A percentile compares a stretch with the other conserved stretches of the same genome.
Conservation (phyloP, 1,140 invertebrate genomes). For the Periplaneta americana region DNA sequence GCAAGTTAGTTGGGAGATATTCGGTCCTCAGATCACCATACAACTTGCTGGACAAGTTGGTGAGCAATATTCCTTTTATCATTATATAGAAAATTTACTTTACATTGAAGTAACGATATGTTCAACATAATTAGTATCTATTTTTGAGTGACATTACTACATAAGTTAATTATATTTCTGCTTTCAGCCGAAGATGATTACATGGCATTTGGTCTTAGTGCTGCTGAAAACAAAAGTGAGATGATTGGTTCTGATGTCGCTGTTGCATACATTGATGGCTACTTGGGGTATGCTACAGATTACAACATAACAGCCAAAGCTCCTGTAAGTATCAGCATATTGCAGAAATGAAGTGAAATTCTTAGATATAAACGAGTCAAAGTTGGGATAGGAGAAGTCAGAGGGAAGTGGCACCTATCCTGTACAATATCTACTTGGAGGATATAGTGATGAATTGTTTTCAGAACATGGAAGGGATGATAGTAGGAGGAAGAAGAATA, state of each 20-base stretch:
- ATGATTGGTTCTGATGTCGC: slow-evolving; percentile 86
- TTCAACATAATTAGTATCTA: too few species aligned
- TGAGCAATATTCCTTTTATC: slow-evolving; percentile 31
- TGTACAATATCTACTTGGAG: too few species aligned
- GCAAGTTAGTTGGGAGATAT: slow-evolving; percentile 85
- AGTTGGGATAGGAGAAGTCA: too few species aligned
- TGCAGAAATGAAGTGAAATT: neutral
- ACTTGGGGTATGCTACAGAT: slow-evolving; percentile 67
- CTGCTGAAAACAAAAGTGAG: slow-evolving; percentile 56
- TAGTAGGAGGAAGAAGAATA: too few species aligned
- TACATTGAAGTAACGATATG: too few species aligned
- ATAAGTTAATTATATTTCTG: too few species aligned
- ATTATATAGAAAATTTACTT: too few species aligned
- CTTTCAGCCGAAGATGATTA: slow-evolving; percentile 63
- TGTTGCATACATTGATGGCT: slow-evolving; percentile 67
- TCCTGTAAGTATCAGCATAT: slow-evolving; percentile 57
- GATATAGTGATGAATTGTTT: too few species aligned
- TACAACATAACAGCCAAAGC: slow-evolving; percentile 82
- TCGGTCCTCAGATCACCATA: slow-evolving; percentile 82
- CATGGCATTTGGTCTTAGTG: slow-evolving; percentile 83
- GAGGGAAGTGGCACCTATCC: too few species aligned
- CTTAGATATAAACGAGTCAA: too few species aligned
- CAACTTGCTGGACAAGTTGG: slow-evolving; percentile 75
- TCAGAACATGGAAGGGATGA: too few species aligned
- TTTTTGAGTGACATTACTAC: too few species aligned